A percentile compares a stretch with the other conserved stretches of the same genome.
These are phyloP conservation scores for Xenus cinereus DNA, from an alignment of 2,113 vertebrate species.

Conservation along the genomic window DNA sequence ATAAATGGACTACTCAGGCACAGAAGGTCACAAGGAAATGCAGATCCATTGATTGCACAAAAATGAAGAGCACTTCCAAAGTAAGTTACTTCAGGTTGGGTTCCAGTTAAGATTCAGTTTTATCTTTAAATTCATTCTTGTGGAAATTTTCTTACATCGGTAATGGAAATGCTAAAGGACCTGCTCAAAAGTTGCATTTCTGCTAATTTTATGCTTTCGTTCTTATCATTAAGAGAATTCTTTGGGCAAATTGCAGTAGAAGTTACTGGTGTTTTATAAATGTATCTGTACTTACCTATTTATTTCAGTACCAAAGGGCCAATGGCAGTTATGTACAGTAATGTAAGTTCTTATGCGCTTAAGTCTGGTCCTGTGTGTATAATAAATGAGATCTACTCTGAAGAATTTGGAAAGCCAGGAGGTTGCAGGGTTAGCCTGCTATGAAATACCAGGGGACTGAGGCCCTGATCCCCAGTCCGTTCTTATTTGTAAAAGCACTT, in stretches of 20 bases:
- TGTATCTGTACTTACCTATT: neutral
- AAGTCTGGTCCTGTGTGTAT: slow-evolving; percentile 41
- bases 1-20: neutral
- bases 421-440: slow-evolving; percentile 63
- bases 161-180: neutral
- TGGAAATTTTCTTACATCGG: neutral
- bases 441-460: slow-evolving; percentile 51
- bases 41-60: neutral
- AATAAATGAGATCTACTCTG: slow-evolving; percentile 63
- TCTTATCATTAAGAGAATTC: neutral
- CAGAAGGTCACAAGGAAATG: neutral
- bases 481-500: slow-evolving; percentile 66
- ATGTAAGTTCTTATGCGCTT: slow-evolving; percentile 33
- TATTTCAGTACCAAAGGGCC: slow-evolving; percentile 1
- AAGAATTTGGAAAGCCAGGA: slow-evolving; percentile 68
- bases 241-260: neutral
- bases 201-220: neutral
- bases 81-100: neutral
- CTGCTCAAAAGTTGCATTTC: neutral
- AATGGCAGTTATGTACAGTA: slow-evolving; percentile 25
- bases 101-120: neutral
- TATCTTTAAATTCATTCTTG: neutral
- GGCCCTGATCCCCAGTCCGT: slow-evolving; percentile 62
- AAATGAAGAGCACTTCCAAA: neutral
- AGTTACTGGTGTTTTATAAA: neutral